Evolutionary conservation across 2,797 vertebrate species (phyloP), one percentile per base, ranked within the genome.

Genomic region (Coreius guichenoti): DNA sequence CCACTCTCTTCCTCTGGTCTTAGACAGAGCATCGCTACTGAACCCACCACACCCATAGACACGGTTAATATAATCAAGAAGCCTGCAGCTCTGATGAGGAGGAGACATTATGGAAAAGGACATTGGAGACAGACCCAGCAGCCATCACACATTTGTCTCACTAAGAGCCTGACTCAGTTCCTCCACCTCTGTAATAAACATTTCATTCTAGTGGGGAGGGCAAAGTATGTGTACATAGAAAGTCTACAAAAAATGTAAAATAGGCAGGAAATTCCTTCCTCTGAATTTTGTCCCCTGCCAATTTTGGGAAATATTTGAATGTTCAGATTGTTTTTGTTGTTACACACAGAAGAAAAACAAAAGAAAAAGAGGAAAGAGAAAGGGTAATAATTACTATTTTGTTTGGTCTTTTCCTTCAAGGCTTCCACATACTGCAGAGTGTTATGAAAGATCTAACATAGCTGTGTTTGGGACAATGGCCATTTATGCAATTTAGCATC

Each of bases 51-150:
- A 47, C 77, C 69, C 36, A 43, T 5, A 69, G 23, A 78, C 73
- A 80, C 2, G 6, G 26, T 21, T 80, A 49, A 69, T 36, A 31
- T 58, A 73, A 79, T 85, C 67, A 85, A 83, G 78, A 49, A 73
- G 72, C 43, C 72, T 47, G 81, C 72, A 83, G 81, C 54, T 33
- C 54, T 45, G 69, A n/a, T n/a, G 54, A 51, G 43, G n/a, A 47
- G 1, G 39, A 63, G 76, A 39, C 11, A 14, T 51, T 33, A 26
- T 36, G 26, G 29, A 26, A 72, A 47, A 80, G 68, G 51, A 54
- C 47, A n/a, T 19, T 43, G 21, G 67, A 80, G 67, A 72, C 61
- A 69, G 33, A 72, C 5, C 80, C 45, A 21, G 14, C 16, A 65
- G 56, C 29, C 56, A 67, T 75, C 31, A 54, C 23, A 51, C 23